Evolutionary conservation across 2,113 vertebrate genomes (phyloP), one percentile per base, ranked within the genome.

Genomic region (Ctenomys sociabilis): DNA sequence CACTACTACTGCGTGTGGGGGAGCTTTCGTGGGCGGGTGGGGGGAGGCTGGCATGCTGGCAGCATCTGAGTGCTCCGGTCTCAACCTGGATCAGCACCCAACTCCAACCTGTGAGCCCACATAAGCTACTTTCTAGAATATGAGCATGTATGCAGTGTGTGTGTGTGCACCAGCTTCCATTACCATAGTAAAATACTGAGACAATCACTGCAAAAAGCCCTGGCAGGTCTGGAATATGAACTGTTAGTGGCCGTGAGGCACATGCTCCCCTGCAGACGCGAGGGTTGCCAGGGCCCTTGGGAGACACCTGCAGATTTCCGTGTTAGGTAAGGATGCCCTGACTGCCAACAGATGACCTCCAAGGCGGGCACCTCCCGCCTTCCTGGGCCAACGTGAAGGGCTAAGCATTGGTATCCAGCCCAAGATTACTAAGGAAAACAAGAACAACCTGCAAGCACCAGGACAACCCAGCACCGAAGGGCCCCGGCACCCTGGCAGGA

Each of bases 301-400:
- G 64, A 85, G 72, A 66, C 49, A 81, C 0, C 8, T 68, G 37
- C 26, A 72, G 77, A 35, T 61, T 82, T 63, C 14, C 0, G 43
- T 28, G 70, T 37, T 17, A 24, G 32, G 21, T 0, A 0, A 73
- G n/a, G 57, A 52, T 85, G 1, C 88, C 83, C 78, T 43, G 40
- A 87, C 13, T 49, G 19, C 49, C 26, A 2, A 43, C 21, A 64
- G 75, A 77, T 1, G 1, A 63, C 45, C 83, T 66, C 13, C 0
- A 22, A 86, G 75, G 10, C 6, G 9, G 54, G 61, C 0, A 28
- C 22, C 66, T 12, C 35, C 59, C 1, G 0, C 10, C 49, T 43
- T 45, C 72, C 59, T 0, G 2, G 43, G 3, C 22, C 12, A 3
- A 5, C 1, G 0, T 7, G n/a, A 37, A 73, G 35, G 54, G 19